Conservation (phyloP, 2,797 vertebrate genomes). For the Gymnodraco acuticeps region DNA sequence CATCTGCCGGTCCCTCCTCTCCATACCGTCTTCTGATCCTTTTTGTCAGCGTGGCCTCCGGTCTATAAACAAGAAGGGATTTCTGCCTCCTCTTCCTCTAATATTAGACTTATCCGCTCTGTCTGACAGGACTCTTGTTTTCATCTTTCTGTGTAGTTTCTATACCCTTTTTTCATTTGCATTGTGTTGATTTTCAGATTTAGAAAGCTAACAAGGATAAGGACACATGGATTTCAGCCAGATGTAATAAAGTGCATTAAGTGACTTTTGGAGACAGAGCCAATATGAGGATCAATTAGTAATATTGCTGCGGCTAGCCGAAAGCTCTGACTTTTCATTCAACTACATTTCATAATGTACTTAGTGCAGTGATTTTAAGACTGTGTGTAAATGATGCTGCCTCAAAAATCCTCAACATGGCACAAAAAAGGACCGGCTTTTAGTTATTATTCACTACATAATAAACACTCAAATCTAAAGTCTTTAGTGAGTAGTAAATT, state of each 20-base stretch:
- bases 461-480: not conserved
- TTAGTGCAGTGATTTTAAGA: not conserved
- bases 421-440: not conserved
- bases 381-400: not conserved
- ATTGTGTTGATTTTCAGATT: not conserved
- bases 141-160: not conserved
- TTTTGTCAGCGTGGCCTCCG: not conserved
- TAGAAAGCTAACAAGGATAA: not conserved
- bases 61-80: not conserved
- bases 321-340: conserved; percentile 26
- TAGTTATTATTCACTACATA: not conserved
- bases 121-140: not conserved
- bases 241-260: not conserved
- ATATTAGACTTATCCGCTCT: not conserved
- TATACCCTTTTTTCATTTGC: not conserved
- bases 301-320: conserved; percentile 13
- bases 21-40: conserved; percentile 15
- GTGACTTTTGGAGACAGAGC: not conserved
- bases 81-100: conserved; percentile 1
- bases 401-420: not conserved
- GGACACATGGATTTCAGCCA: not conserved
- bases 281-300: not conserved
- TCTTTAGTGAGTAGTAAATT: not conserved
- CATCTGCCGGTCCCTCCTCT: not conserved
- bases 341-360: conserved; percentile 22